phyloP scores from a whole-genome alignment of 1,140 invertebrate species.

The Diabrotica undecimpunctata region DNA sequence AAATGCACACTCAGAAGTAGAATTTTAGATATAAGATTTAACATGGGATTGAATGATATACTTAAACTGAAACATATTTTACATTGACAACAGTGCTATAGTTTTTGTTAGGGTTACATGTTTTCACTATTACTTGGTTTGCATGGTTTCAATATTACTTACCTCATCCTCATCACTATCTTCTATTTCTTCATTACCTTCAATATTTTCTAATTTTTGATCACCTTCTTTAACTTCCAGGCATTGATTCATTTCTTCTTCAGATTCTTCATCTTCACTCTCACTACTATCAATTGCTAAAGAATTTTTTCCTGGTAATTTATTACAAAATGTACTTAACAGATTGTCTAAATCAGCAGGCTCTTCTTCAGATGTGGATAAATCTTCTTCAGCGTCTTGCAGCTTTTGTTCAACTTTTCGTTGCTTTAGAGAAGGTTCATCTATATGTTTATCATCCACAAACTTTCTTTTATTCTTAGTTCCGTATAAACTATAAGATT shows the following conservation, averaged over 20 bases:
- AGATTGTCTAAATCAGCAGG: constrained; percentile 47
- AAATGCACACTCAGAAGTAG: too few species aligned
- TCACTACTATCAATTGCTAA: constrained; percentile 39
- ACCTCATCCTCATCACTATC: constrained; percentile 31
- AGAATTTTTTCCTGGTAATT: constrained; percentile 45
- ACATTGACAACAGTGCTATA: too few species aligned
- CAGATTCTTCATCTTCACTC: constrained; percentile 32
- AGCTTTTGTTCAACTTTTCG: constrained; percentile 20
- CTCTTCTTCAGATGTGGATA: constrained; percentile 28
- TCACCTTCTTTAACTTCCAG: constrained; percentile 41
- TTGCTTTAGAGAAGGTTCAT: constrained; percentile 9
- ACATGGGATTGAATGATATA: too few species aligned
- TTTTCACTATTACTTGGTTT: too few species aligned
- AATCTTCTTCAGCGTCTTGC: background rate
- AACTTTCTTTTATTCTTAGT: constrained; percentile 21
- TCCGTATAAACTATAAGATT: constrained; percentile 23
- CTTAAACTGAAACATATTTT: too few species aligned
- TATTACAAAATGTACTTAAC: constrained; percentile 52
- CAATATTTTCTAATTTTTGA: constrained; percentile 29
- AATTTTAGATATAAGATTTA: too few species aligned
- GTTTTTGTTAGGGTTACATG: too few species aligned
- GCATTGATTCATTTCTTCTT: constrained; percentile 29
- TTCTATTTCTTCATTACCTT: constrained; percentile 31
- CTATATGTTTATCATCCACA: constrained; percentile 7
- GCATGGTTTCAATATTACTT: constrained; percentile 23